Evolutionary conservation across 2,888 invertebrate genomes (phyloP).

Genomic region (Criorhina ranunculi): DNA sequence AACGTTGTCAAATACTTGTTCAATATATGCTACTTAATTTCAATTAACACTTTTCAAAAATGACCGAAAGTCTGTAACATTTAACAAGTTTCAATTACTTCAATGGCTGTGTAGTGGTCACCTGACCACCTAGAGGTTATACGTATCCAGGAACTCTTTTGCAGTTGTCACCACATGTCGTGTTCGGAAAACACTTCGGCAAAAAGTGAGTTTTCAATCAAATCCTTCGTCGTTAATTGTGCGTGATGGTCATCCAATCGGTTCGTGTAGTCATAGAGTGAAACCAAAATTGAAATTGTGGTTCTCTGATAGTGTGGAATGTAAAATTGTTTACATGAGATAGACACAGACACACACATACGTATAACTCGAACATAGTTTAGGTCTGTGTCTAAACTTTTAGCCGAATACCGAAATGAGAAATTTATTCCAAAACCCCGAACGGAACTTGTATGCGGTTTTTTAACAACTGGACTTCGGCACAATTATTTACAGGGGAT

Average conservation of each 20-base stretch:
- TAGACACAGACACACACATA: background rate
- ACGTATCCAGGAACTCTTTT: background rate
- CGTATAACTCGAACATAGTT: background rate
- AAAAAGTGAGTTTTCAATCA: constrained; percentile 44
- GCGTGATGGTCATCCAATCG: constrained; percentile 49
- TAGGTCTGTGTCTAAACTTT: constrained; percentile 3
- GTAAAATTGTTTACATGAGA: constrained; percentile 9
- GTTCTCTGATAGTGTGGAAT: constrained; percentile 25
- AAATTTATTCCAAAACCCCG: constrained; percentile 25
- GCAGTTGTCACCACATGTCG: constrained; percentile 4
- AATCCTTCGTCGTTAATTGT: constrained; percentile 44
- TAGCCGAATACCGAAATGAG: constrained; percentile 1
- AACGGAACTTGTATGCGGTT: constrained; percentile 46
- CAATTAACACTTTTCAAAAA: constrained; percentile 9
- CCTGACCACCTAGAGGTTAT: background rate
- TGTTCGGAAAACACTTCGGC: background rate
- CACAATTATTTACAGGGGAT: constrained; percentile 1
- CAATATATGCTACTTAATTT: constrained; percentile 6
- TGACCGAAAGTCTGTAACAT: background rate
- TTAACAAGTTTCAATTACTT: constrained; percentile 23
- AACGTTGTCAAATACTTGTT: background rate
- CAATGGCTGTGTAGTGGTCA: background rate
- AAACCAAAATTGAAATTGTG: constrained; percentile 62
- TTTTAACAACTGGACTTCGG: constrained; percentile 5
- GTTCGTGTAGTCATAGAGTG: constrained; percentile 20